Percentiles rank a stretch among this genome's conserved stretches.
Conservation (phyloP, 2,797 vertebrate species). For the Chelon labrosus region DNA sequence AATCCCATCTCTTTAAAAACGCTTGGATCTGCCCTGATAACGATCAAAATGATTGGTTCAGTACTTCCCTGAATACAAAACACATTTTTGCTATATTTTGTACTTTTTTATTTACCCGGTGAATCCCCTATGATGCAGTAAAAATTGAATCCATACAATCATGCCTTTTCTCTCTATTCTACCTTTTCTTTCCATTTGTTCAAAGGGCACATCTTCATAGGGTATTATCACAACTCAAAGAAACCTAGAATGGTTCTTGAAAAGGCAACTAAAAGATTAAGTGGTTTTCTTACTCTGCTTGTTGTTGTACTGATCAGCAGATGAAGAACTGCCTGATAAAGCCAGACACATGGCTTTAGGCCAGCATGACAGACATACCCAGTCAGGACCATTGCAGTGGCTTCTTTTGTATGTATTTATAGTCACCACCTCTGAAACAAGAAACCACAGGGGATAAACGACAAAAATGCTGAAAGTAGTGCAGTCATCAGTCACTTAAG, state of each 20-base stretch:
- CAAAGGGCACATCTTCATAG: too few species aligned
- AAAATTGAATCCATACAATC: neutral
- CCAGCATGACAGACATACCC: slow-evolving; percentile 44
- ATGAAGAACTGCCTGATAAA: slow-evolving; percentile 45
- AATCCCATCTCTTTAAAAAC: too few species aligned
- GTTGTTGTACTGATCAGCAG: neutral
- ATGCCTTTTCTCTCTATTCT: neutral
- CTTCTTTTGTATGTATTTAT: slow-evolving; percentile 50
- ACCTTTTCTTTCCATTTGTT: neutral
- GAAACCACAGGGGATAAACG: slow-evolving; percentile 10
- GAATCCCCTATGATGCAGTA: too few species aligned
- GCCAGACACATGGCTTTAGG: slow-evolving; percentile 45
- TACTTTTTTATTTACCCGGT: too few species aligned
- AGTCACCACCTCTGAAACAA: slow-evolving; percentile 24
- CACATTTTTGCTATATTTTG: too few species aligned
- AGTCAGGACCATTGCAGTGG: slow-evolving; percentile 43
- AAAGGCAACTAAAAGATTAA: too few species aligned
- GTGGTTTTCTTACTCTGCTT: too few species aligned
- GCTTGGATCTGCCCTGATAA: too few species aligned
- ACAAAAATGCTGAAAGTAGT: neutral
- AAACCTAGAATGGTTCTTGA: too few species aligned
- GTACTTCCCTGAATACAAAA: too few species aligned
- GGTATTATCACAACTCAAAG: too few species aligned
- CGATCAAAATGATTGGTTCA: too few species aligned
- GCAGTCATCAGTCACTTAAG: neutral